These are phyloP conservation scores for Pelobates cultripes DNA, from an alignment of 2,797 vertebrate genomes.

Conservation along the genomic window DNA sequence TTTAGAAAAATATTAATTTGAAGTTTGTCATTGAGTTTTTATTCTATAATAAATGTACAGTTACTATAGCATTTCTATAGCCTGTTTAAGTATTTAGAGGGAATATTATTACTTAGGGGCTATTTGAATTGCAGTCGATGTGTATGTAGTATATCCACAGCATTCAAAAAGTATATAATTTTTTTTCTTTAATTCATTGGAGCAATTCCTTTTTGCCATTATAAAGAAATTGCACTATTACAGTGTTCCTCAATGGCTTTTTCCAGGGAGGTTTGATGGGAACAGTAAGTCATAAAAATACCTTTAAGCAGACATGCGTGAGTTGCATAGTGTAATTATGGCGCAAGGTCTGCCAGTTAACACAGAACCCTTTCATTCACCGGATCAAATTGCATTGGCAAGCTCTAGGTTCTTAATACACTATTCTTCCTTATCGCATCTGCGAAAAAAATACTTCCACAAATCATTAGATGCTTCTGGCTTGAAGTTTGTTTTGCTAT, in stretches of 20 bases:
- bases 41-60: too few relatives aligned
- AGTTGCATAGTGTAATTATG: slow-evolving; percentile 10
- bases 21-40: too few relatives aligned
- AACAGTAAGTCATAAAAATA: slow-evolving; percentile 29
- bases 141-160: not conserved
- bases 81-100: too few relatives aligned
- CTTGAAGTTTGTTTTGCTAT: not conserved
- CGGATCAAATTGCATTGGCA: not conserved
- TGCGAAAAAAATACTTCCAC: not conserved
- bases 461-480: slow-evolving; percentile 11
- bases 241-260: slow-evolving; percentile 9
- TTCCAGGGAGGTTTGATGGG: slow-evolving; percentile 22
- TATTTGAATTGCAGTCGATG: too few relatives aligned
- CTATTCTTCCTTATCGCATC: slow-evolving; percentile 2
- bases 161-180: not conserved
- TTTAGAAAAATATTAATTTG: too few relatives aligned
- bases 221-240: slow-evolving; percentile 28
- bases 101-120: too few relatives aligned
- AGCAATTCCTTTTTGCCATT: slow-evolving; percentile 29
- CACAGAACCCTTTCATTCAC: not conserved
- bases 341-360: not conserved
- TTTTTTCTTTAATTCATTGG: slow-evolving; percentile 16
- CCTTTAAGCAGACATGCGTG: slow-evolving; percentile 3
- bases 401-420: slow-evolving; percentile 3
- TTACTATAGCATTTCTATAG: too few relatives aligned